These are phyloP conservation scores for Danionella dracula DNA, from an alignment of 2,797 vertebrate genomes.

Conservation along the genomic window DNA sequence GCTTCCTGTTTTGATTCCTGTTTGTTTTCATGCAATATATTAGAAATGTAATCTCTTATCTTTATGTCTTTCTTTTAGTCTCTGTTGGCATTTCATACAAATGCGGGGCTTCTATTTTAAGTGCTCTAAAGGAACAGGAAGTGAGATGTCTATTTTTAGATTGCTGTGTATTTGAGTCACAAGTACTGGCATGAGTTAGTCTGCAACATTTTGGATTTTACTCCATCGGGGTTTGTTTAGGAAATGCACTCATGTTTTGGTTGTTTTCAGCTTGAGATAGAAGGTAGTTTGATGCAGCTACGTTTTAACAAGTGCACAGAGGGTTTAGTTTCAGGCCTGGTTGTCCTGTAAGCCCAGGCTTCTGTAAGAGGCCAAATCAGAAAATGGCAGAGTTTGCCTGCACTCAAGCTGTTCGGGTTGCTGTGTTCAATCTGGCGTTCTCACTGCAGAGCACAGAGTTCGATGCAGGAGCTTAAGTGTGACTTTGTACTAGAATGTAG, in stretches of 20 bases:
- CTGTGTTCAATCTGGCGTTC: conserved; percentile 19
- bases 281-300: too few relatives aligned
- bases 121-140: conserved; percentile 68
- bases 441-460: conserved; percentile 24
- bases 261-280: background rate
- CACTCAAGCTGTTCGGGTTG: conserved; percentile 48
- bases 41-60: background rate
- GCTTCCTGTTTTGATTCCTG: background rate
- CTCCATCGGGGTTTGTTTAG: background rate
- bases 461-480: conserved; percentile 37
- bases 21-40: background rate
- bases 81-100: conserved; percentile 53
- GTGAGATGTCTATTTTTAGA: conserved; percentile 68
- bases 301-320: conserved; percentile 39
- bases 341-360: background rate
- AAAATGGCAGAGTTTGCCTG: conserved; percentile 39
- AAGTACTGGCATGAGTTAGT: too few relatives aligned
- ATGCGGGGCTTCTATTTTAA: conserved; percentile 62
- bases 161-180: conserved; percentile 3
- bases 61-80: conserved; percentile 3
- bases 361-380: conserved; percentile 15
- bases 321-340: background rate
- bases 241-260: conserved; percentile 4
- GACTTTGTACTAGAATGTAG: conserved; percentile 41
- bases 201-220: background rate